Evolutionary conservation across 2,797 vertebrate genomes (phyloP).

Genomic region (Ceryle rudis): DNA sequence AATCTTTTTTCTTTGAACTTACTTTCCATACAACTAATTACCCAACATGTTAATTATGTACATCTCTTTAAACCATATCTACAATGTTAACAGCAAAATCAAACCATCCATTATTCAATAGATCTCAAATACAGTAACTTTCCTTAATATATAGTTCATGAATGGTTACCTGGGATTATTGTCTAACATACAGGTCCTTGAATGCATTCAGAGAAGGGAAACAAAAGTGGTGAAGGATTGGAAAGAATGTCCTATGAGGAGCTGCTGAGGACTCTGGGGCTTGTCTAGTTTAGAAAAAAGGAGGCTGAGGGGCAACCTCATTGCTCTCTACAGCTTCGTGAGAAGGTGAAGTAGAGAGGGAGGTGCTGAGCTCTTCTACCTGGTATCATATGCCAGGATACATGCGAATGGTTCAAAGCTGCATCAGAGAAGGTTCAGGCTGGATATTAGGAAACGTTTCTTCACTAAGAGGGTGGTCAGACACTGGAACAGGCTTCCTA

Average conservation of each 20-base stretch:
- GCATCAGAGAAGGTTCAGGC: background rate
- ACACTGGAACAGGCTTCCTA: background rate
- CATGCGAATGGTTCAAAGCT: background rate
- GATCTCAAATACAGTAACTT: background rate
- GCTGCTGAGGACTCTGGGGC: background rate
- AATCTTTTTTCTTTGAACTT: background rate
- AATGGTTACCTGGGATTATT: accelerated
- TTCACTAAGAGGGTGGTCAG: background rate
- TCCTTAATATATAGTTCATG: background rate
- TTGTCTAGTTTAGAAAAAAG: background rate
- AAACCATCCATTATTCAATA: background rate
- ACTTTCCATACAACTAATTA: background rate
- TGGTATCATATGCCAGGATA: background rate
- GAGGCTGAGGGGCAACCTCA: background rate
- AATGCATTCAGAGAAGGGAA: background rate
- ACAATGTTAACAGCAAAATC: background rate
- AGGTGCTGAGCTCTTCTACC: background rate
- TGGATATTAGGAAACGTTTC: background rate
- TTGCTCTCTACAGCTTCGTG: background rate
- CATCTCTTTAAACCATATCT: background rate
- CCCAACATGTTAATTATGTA: background rate
- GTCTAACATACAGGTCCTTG: background rate
- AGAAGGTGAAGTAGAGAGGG: background rate
- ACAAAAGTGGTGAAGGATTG: background rate
- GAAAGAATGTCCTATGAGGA: background rate